Evolutionary conservation across 2,888 invertebrate species (phyloP), one percentile per base, ranked within the genome.

Genomic region (Drosophila borealis): DNA sequence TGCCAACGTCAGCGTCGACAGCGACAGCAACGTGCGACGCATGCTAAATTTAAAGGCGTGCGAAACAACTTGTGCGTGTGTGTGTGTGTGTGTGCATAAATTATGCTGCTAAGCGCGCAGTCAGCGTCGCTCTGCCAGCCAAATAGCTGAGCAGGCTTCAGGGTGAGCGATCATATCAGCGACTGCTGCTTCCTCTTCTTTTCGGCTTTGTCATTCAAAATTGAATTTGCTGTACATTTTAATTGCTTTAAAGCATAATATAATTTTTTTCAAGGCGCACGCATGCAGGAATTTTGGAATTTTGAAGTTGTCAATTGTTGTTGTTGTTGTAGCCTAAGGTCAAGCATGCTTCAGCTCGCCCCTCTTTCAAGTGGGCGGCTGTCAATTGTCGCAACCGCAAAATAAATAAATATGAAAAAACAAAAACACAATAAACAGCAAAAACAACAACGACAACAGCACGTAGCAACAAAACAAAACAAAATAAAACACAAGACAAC

Each of bases 21-120:
- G 57, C 59, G 65, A 51, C 63, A 68, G 48, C 54, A 56, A 74
- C 69, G 89, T 85, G 89, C 74, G 69, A 44, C 74, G 85, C 77
- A 89, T 85, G 77, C 75, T 80, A 56, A 86, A 85, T 74, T 76
- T 67, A 74, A 71, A 81, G 88, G 89, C 89, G 85, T 85, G 85
- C 85, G 89, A 85, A 85, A 88, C 81, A 78, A 80, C 75, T 36
- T 55, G 50, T 53, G 50, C 59, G 65, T 53, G 34, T 29, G 61
- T 56, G 48, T 3, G 33, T 44, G n/a, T 19, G 1, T 42, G 1
- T 19, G 17, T 59, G 17, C 68, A 80, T 78, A 80, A 75, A 80
- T 80, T 78, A 80, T 78, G 80, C 75, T 79, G 76, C 46, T 33
- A 17, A 55, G 51, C 17, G 42, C 54, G 63, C 57, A 51, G 64